phyloP scores from a whole-genome alignment of 2,888 invertebrate genomes.

The Carterocephalus palaemon region DNA sequence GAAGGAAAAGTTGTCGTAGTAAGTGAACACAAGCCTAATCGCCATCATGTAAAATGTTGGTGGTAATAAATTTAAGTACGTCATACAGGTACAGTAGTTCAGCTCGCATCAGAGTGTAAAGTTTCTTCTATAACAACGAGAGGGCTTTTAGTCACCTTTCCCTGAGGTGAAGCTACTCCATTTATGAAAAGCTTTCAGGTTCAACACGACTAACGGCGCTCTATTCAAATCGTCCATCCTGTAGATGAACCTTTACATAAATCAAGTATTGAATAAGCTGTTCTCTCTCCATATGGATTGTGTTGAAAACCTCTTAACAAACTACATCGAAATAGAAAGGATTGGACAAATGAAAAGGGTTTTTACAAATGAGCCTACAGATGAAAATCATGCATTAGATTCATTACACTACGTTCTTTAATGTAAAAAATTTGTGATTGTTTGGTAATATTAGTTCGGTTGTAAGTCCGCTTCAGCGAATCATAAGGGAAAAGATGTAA shows the following conservation, averaged over 20 bases:
- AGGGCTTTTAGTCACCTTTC: slow-evolving; percentile 59
- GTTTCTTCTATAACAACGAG: slow-evolving; percentile 54
- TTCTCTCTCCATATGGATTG: slow-evolving; percentile 48
- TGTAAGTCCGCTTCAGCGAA: too few species aligned
- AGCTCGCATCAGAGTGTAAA: slow-evolving; percentile 49
- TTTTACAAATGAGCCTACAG: too few species aligned
- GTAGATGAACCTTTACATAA: slow-evolving; percentile 54
- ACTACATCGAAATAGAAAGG: too few species aligned
- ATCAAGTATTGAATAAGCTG: slow-evolving; percentile 62
- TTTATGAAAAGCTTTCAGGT: slow-evolving; percentile 75
- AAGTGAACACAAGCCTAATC: too few species aligned
- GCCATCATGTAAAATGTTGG: slow-evolving; percentile 23
- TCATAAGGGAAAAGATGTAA: not conserved
- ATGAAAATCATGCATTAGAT: too few species aligned
- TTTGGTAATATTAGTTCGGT: too few species aligned
- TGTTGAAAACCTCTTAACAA: too few species aligned
- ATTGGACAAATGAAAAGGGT: too few species aligned
- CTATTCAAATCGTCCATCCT: slow-evolving; percentile 71
- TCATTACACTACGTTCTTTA: too few species aligned
- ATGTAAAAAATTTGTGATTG: too few species aligned
- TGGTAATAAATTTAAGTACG: slow-evolving; percentile 28
- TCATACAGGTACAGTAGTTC: slow-evolving; percentile 35
- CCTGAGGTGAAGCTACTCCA: slow-evolving; percentile 58
- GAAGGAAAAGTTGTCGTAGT: too few species aligned
- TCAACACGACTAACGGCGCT: slow-evolving; percentile 58